phyloP scores from a whole-genome alignment of 2,888 invertebrate genomes.

The Seladonia tumulorum region DNA sequence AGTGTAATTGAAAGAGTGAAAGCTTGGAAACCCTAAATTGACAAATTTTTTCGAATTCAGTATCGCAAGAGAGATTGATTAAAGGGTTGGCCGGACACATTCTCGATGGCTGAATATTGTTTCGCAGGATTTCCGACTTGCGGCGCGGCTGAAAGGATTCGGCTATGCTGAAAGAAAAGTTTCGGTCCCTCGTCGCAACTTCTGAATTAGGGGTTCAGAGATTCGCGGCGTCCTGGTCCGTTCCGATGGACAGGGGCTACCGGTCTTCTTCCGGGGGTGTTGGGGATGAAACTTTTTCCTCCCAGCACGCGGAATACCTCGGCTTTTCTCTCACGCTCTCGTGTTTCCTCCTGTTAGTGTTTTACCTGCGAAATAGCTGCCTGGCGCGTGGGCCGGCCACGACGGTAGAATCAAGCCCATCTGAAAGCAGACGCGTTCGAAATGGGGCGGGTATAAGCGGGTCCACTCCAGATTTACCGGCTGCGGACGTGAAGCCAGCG shows the following conservation, averaged over 20 bases:
- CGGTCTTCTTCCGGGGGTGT: not conserved
- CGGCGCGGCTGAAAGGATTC: not conserved
- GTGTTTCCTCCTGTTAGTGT: not conserved
- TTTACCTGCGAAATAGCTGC: slow-evolving; percentile 40
- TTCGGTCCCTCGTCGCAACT: not conserved
- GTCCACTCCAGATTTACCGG: not conserved
- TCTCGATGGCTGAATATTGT: not conserved
- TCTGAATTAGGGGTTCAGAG: not conserved
- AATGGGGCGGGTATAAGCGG: slow-evolving; percentile 1
- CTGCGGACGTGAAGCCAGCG: not conserved
- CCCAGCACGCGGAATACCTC: not conserved
- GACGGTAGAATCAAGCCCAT: slow-evolving; percentile 72
- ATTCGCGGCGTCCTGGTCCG: not conserved
- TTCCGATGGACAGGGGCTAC: not conserved
- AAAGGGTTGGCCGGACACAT: not conserved
- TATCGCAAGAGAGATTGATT: not conserved
- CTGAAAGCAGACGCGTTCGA: slow-evolving; percentile 65
- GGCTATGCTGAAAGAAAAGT: not conserved
- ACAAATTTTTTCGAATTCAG: not conserved
- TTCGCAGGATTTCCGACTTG: not conserved
- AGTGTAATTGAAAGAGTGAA: not conserved
- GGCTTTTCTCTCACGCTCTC: not conserved
- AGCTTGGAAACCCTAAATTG: not conserved
- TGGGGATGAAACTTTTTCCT: not conserved
- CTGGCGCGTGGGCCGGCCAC: slow-evolving; percentile 55